Evolutionary conservation across 2,797 vertebrate species (phyloP).

Genomic region (Myotis daubentonii): DNA sequence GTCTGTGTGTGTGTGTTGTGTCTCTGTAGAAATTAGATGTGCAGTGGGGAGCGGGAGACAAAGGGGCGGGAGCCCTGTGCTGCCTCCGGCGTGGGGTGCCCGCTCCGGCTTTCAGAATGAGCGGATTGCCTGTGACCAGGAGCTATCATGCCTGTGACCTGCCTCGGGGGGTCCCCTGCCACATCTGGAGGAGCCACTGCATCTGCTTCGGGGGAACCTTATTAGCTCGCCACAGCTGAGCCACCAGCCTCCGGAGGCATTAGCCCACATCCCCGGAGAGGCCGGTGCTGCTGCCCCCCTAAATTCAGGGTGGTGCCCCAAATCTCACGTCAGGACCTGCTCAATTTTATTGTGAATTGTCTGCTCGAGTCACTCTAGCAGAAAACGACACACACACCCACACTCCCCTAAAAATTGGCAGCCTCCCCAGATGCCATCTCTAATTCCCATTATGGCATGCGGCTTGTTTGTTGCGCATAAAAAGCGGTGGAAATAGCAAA

Average conservation of each 20-base stretch:
- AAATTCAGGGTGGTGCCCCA: slow-evolving; percentile 87
- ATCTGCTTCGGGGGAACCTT: slow-evolving; percentile 90
- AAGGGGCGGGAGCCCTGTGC: slow-evolving; percentile 72
- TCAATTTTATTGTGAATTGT: slow-evolving; percentile 84
- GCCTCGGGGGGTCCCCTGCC: slow-evolving; percentile 88
- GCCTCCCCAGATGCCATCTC: slow-evolving; percentile 87
- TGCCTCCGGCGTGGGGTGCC: slow-evolving; percentile 81
- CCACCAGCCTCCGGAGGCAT: slow-evolving; percentile 86
- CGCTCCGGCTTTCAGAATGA: slow-evolving; percentile 86
- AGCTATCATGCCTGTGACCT: slow-evolving; percentile 89
- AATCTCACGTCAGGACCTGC: slow-evolving; percentile 86
- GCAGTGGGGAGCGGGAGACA: slow-evolving; percentile 59
- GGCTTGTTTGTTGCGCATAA: slow-evolving; percentile 84
- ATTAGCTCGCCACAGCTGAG: slow-evolving; percentile 90
- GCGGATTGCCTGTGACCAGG: slow-evolving; percentile 85
- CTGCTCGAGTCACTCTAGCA: slow-evolving; percentile 83
- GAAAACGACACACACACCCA: slow-evolving; percentile 38
- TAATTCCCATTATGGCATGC: slow-evolving; percentile 86
- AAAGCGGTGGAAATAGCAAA: slow-evolving; percentile 85
- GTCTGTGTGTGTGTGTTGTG: background rate
- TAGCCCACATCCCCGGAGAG: slow-evolving; percentile 83
- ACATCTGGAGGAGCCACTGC: slow-evolving; percentile 90
- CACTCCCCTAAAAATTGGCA: slow-evolving; percentile 82
- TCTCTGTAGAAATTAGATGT: background rate
- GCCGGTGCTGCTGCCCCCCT: slow-evolving; percentile 85